Conservation (phyloP, 1,140 invertebrate genomes). For the Drosophila kikkawai region DNA sequence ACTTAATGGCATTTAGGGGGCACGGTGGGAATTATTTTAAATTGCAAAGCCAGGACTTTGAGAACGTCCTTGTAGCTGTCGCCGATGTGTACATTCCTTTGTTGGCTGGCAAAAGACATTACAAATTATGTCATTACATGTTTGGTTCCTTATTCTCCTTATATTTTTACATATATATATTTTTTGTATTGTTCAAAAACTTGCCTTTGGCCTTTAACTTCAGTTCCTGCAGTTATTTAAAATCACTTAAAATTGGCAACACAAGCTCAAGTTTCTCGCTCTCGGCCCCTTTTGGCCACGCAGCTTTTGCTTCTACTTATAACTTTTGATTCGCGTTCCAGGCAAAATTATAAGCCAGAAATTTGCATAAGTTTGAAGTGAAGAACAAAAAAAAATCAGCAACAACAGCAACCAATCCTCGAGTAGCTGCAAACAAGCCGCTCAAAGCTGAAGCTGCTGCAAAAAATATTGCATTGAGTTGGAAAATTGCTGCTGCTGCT, state of each 20-base stretch:
- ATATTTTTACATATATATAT: neutral
- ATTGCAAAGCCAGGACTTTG: slow-evolving; percentile 61
- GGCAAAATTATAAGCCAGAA: slow-evolving; percentile 59
- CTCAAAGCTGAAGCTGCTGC: slow-evolving; percentile 19
- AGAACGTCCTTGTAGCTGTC: slow-evolving; percentile 36
- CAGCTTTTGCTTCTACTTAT: slow-evolving; percentile 27
- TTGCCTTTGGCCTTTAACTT: slow-evolving; percentile 29
- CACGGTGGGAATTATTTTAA: slow-evolving; percentile 76
- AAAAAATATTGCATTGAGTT: slow-evolving; percentile 58
- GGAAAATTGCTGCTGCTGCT: slow-evolving; percentile 32
- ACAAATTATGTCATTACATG: slow-evolving; percentile 67
- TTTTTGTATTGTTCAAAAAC: slow-evolving; percentile 25
- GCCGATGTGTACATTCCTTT: slow-evolving; percentile 38
- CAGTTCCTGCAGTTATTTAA: slow-evolving; percentile 63
- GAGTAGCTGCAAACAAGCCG: slow-evolving; percentile 19
- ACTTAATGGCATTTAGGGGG: slow-evolving; percentile 77
- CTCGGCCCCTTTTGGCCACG: neutral
- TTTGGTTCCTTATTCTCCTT: neutral
- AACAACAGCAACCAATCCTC: slow-evolving; percentile 13
- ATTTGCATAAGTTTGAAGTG: slow-evolving; percentile 75
- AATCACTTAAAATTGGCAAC: slow-evolving; percentile 76
- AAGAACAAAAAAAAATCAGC: slow-evolving; percentile 17
- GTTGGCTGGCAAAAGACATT: slow-evolving; percentile 60
- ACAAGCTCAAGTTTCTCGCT: slow-evolving; percentile 48
- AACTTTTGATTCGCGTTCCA: slow-evolving; percentile 64